Evolutionary conservation across 2,113 vertebrate genomes (phyloP), one percentile per base, ranked within the genome.

Genomic region (Ranitomeya imitator): DNA sequence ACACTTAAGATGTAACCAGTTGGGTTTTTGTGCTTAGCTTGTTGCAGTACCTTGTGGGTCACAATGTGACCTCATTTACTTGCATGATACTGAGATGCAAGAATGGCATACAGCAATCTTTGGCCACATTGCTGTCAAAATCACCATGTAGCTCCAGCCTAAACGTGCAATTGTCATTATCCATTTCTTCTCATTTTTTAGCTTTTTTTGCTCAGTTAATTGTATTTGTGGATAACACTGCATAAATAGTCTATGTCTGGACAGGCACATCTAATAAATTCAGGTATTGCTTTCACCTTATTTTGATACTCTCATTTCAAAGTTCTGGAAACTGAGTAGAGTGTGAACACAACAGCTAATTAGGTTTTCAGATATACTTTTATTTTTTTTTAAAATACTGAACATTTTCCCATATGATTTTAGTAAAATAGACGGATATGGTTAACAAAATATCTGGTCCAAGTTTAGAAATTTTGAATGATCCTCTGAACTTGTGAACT

Each of bases 391-490:
- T 18, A 13, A 14, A 14, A 23, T 31, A 31, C 23, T 31, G 67
- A 71, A 31, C 2, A 13, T 31, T 15, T 14, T 71, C 19, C 15
- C 31, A 26, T 31, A 23, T 14, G 67, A 71, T 71, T 31, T 31
- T 31, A 31, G 12, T 71, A 15, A 71, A 31, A 71, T 31, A 71
- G 23, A 65, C 61, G 19, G 1, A 65, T 19, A 4, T 65, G 21
- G 61, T 21, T 65, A 65, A 65, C 61, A 65, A 65, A 65, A 31
- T 31, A 65, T 65, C 61, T 15, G 61, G 19, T 65, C 61, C 21
- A 65, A 71, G 67, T 71, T 71, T 71, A 71, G 67, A 71, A 71
- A 23, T 31, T 23, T 71, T 71, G 26, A 26, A 71, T 71, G 67
- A 71, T n/a, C 21, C 67, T 71, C 23, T 71, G 4, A 71, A 71